These are phyloP conservation scores for Coreius guichenoti DNA, from an alignment of 2,797 vertebrate species.

Conservation along the genomic window DNA sequence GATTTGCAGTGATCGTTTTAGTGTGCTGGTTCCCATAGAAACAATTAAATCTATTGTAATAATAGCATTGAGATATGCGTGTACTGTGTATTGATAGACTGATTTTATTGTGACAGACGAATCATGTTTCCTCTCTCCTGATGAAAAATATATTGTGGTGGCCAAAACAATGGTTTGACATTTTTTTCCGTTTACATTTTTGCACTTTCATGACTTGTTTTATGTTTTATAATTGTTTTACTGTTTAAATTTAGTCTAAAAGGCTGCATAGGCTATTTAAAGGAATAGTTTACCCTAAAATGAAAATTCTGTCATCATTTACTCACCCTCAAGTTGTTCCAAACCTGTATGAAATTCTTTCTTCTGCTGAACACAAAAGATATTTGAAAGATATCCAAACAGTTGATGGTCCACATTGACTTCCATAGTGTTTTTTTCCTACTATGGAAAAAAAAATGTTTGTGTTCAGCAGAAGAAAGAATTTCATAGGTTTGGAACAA, in stretches of 20 bases:
- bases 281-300: too few relatives aligned
- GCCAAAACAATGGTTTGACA: background rate
- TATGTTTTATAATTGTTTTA: background rate
- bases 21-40: slow-evolving; percentile 11
- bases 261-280: background rate
- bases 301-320: too few relatives aligned
- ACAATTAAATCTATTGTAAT: background rate
- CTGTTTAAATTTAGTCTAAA: background rate
- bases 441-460: too few relatives aligned
- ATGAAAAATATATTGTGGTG: background rate
- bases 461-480: too few relatives aligned
- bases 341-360: too few relatives aligned
- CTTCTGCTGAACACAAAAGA: too few relatives aligned
- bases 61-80: background rate
- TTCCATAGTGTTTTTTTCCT: too few relatives aligned
- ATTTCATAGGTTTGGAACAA: too few relatives aligned
- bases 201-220: background rate
- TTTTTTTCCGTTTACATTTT: background rate
- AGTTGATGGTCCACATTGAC: too few relatives aligned
- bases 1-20: background rate
- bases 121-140: background rate
- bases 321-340: too few relatives aligned
- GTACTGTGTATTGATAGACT: background rate
- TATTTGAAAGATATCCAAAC: too few relatives aligned
- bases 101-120: background rate